A percentile compares a stretch with the other conserved stretches of the same genome.
These are phyloP conservation scores for Drosophila merina DNA, from an alignment of 2,888 invertebrate species.

Conservation along the genomic window DNA sequence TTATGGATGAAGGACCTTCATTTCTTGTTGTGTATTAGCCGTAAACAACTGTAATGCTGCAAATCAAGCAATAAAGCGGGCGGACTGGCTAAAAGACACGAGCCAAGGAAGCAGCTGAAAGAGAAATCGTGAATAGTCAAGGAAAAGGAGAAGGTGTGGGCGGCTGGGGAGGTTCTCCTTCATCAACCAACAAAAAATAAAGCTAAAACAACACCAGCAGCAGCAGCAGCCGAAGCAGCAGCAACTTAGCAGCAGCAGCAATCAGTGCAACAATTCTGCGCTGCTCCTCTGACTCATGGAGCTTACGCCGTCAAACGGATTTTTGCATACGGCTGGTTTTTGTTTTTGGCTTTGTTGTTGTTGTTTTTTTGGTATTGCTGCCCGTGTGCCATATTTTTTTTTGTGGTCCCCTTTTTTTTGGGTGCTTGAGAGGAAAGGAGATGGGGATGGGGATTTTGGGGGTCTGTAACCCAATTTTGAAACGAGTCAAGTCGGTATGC, in stretches of 20 bases:
- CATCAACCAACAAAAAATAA: constrained; percentile 19
- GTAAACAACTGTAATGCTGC: constrained; percentile 45
- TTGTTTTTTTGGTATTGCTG: constrained; percentile 11
- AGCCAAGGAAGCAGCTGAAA: constrained; percentile 57
- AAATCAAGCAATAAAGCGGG: constrained; percentile 59
- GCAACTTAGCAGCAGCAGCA: constrained; percentile 48
- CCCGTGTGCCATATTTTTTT: constrained; percentile 41
- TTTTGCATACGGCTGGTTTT: constrained; percentile 65
- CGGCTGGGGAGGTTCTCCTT: constrained; percentile 16
- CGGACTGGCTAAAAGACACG: constrained; percentile 38
- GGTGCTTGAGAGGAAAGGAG: constrained; percentile 33
- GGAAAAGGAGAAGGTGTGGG: constrained; percentile 2
- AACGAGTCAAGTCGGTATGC: constrained; percentile 60
- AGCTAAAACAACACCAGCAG: constrained; percentile 12
- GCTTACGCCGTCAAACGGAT: constrained; percentile 77
- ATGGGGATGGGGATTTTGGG: constrained; percentile 40
- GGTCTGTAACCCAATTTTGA: constrained; percentile 74
- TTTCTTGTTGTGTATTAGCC: constrained; percentile 27
- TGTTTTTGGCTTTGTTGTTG: constrained; percentile 32
- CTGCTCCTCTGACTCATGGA: constrained; percentile 59
- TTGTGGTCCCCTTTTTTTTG: constrained; percentile 24
- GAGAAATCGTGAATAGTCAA: constrained; percentile 65
- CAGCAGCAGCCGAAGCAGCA: not conserved
- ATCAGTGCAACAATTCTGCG: constrained; percentile 65
- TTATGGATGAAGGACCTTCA: not conserved